phyloP scores from a whole-genome alignment of 2,888 invertebrate genomes.

The Lepeophtheirus nordmannii region DNA sequence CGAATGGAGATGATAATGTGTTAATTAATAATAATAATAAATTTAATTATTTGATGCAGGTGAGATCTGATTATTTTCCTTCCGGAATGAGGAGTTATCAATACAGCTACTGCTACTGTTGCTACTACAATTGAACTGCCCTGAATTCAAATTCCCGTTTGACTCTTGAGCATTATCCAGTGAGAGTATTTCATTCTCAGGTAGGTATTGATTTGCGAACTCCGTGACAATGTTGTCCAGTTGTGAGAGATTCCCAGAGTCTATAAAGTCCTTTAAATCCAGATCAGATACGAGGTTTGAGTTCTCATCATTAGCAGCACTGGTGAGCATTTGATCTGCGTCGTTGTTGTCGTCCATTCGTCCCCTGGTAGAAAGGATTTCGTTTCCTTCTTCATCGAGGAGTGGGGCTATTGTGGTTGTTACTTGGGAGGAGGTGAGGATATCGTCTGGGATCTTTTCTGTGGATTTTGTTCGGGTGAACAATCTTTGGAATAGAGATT shows the following conservation, averaged over 20 bases:
- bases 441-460: neutral
- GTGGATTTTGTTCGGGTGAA: constrained; percentile 11
- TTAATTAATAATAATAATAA: neutral
- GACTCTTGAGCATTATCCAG: neutral
- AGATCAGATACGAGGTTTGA: neutral
- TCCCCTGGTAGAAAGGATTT: neutral
- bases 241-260: constrained; percentile 14
- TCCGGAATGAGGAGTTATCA: constrained; percentile 7
- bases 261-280: constrained; percentile 21
- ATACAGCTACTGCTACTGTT: neutral
- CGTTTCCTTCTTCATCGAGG: neutral
- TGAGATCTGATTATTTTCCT: constrained; percentile 4
- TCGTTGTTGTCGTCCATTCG: neutral
- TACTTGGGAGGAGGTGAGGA: neutral
- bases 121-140: neutral
- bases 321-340: neutral
- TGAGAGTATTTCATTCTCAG: constrained; percentile 2
- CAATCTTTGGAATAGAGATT: constrained; percentile 15
- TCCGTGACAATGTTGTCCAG: constrained; percentile 21
- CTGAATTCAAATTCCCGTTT: neutral
- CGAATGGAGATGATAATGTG: neutral
- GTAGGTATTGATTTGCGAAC: constrained; percentile 19
- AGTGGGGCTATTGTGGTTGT: neutral
- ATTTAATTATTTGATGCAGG: neutral
- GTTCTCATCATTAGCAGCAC: neutral